Percentiles rank a stretch among this genome's conserved stretches.
Evolutionary conservation across 2,888 invertebrate genomes (phyloP).

Genomic region (Coelogynopora nodosa): DNA sequence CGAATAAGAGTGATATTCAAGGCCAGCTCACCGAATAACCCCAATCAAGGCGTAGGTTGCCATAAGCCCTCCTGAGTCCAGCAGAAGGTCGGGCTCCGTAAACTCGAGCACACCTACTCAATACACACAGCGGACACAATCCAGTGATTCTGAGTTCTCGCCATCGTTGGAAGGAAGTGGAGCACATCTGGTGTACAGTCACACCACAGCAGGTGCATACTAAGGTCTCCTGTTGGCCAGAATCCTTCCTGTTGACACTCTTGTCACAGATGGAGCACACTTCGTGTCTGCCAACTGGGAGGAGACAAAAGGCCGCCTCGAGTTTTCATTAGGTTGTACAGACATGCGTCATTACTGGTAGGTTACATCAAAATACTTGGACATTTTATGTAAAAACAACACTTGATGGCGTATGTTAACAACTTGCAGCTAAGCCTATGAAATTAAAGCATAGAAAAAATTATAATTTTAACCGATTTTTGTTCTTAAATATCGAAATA

Average conservation of each 20-base stretch:
- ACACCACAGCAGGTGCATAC: neutral
- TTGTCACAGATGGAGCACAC: neutral
- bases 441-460: no score
- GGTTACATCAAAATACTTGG: no score
- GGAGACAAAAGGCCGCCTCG: no score
- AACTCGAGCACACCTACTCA: neutral
- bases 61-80: neutral
- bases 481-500: no score
- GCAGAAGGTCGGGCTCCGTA: neutral
- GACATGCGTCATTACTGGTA: no score
- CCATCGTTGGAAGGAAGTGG: neutral
- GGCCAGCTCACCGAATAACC: neutral
- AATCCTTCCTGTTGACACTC: neutral
- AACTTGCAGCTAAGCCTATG: no score
- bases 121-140: neutral
- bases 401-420: no score
- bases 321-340: no score
- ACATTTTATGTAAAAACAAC: no score
- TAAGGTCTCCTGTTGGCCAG: neutral
- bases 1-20: no score
- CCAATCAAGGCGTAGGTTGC: neutral
- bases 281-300: neutral
- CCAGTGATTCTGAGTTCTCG: neutral
- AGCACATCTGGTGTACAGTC: neutral
- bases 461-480: no score